Conservation (phyloP, 2,888 invertebrate genomes). For the Nomada lathburiana region DNA sequence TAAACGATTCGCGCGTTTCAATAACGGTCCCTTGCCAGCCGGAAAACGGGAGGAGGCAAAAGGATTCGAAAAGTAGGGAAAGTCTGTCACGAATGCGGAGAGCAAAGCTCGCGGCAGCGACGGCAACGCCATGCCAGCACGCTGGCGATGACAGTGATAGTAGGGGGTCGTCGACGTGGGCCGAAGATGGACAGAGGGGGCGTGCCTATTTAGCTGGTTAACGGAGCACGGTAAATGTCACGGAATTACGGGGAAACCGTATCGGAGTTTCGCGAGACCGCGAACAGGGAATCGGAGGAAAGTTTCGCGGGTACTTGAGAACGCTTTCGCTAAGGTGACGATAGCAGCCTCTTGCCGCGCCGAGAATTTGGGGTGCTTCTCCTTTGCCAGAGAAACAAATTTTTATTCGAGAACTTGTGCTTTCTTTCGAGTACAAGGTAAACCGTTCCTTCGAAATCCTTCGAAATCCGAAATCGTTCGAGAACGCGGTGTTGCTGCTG, state of each 20-base stretch:
- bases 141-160: not conserved
- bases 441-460: not conserved
- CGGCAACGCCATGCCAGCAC: not conserved
- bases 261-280: conserved; percentile 31
- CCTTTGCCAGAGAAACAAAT: too few relatives aligned
- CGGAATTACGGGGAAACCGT: conserved; percentile 35
- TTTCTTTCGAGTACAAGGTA: too few relatives aligned
- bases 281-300: conserved; percentile 10
- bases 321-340: too few relatives aligned
- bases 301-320: conserved; percentile 7
- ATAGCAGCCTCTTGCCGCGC: too few relatives aligned
- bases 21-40: conserved; percentile 3
- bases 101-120: not conserved
- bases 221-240: conserved; percentile 42
- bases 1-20: conserved; percentile 49
- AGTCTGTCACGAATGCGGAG: not conserved
- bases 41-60: conserved; percentile 17
- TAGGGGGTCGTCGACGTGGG: not conserved
- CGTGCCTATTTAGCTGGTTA: conserved; percentile 59
- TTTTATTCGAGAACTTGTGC: too few relatives aligned
- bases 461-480: not conserved
- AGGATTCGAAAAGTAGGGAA: conserved; percentile 5
- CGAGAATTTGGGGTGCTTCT: too few relatives aligned
- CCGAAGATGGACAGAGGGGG: conserved; percentile 18
- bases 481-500: not conserved